Evolutionary conservation across 2,113 vertebrate species (phyloP).

Genomic region (Sciurus niger): DNA sequence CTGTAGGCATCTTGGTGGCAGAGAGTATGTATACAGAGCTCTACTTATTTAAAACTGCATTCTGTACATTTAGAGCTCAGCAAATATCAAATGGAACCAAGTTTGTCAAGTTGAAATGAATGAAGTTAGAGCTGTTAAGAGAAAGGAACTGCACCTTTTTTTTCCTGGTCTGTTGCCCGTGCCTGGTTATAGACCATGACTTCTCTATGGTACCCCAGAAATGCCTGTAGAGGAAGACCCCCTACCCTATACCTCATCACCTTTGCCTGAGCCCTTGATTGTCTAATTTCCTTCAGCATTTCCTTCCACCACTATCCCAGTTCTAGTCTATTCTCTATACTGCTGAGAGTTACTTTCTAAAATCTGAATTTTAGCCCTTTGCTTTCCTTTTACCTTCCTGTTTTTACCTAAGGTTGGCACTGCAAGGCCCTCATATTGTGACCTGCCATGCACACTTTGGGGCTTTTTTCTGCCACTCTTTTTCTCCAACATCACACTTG

Average conservation of each 20-base stretch:
- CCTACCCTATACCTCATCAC: no score
- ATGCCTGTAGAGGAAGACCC: neutral
- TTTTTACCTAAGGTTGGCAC: neutral
- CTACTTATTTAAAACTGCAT: neutral
- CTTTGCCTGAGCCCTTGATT: neutral
- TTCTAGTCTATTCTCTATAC: neutral
- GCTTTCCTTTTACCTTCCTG: neutral
- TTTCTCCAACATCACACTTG: no score
- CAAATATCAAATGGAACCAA: neutral
- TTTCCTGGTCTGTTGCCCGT: rapidly evolving
- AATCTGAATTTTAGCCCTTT: neutral
- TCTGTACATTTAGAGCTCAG: neutral
- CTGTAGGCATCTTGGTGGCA: neutral
- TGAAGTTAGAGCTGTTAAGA: neutral
- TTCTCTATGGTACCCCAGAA: neutral
- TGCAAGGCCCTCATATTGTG: neutral
- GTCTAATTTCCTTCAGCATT: neutral
- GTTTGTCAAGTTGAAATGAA: neutral
- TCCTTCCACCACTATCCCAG: neutral
- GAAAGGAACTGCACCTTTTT: neutral
- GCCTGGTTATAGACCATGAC: neutral
- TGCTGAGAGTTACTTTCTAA: neutral
- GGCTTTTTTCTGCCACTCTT: neutral
- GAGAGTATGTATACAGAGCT: neutral
- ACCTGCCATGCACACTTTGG: neutral